Percentiles rank a stretch among this genome's conserved stretches.
These are phyloP conservation scores for Tychaedon coryphoeus DNA, from an alignment of 2,113 vertebrate species.

Conservation along the genomic window DNA sequence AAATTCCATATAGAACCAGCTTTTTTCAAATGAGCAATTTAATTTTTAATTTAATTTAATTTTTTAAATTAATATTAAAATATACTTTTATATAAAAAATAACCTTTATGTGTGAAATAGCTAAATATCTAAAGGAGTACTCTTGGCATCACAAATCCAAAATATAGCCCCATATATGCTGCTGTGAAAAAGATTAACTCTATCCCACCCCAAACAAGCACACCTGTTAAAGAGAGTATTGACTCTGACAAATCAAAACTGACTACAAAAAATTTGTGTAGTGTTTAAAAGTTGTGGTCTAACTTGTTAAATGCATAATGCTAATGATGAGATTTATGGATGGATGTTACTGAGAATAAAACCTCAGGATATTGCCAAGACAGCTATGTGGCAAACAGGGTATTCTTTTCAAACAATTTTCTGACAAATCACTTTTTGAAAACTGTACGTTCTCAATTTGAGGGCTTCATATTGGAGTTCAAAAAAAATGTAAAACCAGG, in stretches of 20 bases:
- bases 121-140: background rate
- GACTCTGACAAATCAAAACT: background rate
- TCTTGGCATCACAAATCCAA: background rate
- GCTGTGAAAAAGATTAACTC: background rate
- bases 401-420: background rate
- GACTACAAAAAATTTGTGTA: background rate
- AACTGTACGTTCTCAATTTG: background rate
- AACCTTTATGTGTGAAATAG: background rate
- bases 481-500: background rate
- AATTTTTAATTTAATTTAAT: no score
- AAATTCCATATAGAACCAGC: background rate
- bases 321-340: background rate
- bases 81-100: background rate
- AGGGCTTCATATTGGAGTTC: background rate
- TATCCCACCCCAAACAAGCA: background rate
- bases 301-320: background rate
- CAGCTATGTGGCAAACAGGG: background rate
- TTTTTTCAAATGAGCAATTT: background rate
- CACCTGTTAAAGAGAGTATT: background rate
- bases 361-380: background rate
- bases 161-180: background rate
- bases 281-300: background rate
- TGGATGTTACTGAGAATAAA: background rate
- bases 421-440: background rate
- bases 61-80: no score